Conservation (phyloP, 2,113 vertebrate species). For the Scolopax mira region DNA sequence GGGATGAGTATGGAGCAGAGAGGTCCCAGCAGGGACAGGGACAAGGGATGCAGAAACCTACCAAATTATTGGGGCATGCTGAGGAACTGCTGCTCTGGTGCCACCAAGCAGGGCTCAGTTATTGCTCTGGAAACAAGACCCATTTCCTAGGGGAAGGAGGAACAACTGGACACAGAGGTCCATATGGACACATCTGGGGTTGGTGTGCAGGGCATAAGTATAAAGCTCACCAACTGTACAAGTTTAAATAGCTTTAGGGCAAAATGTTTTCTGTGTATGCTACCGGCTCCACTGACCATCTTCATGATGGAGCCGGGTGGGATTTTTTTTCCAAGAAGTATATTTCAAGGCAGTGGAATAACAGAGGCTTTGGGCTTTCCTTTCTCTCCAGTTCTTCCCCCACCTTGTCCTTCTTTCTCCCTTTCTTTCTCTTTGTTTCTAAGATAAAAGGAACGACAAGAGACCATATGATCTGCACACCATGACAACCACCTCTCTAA, state of each 20-base stretch:
- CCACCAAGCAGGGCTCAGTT: rapidly evolving
- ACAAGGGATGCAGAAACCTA: background rate
- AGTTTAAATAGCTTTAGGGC: background rate
- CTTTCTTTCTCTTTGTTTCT: background rate
- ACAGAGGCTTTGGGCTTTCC: background rate
- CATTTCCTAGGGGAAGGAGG: background rate
- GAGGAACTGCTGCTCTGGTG: background rate
- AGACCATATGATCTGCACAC: rapidly evolving
- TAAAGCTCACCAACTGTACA: background rate
- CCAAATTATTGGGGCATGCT: rapidly evolving
- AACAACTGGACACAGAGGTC: rapidly evolving
- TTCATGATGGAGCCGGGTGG: background rate
- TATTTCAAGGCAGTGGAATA: background rate
- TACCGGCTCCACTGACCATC: background rate
- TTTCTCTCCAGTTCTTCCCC: background rate
- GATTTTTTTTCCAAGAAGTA: background rate
- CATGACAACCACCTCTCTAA: background rate
- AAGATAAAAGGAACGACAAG: background rate
- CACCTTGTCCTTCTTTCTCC: background rate
- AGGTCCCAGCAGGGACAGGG: background rate
- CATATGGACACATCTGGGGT: rapidly evolving
- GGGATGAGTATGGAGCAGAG: background rate
- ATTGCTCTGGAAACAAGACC: rapidly evolving
- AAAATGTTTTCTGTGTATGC: background rate
- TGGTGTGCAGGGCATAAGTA: background rate